These are phyloP conservation scores for Silurus aristotelis DNA, from an alignment of 2,797 vertebrate genomes.

Conservation along the genomic window DNA sequence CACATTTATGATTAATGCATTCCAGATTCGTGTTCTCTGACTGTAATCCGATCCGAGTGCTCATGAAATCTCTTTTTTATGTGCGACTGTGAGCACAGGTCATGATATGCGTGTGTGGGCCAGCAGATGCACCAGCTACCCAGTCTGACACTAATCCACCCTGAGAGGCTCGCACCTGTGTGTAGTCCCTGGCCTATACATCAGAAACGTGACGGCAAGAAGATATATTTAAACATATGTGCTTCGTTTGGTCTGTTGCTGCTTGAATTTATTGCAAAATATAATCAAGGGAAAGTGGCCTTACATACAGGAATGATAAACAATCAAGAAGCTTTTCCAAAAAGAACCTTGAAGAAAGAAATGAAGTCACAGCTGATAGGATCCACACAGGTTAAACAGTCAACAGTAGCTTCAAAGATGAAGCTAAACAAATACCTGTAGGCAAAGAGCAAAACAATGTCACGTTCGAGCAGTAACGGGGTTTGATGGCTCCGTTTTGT, in stretches of 20 bases:
- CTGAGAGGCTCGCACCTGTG: conserved; percentile 23
- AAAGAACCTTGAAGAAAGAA: conserved; percentile 11
- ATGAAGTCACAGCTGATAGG: conserved; percentile 5
- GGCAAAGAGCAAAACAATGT: conserved; percentile 18
- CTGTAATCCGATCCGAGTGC: conserved; percentile 43
- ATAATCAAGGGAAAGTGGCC: not conserved
- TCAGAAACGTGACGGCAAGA: conserved; percentile 29
- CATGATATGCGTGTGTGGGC: conserved; percentile 22
- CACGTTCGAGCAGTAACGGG: not conserved
- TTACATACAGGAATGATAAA: not conserved
- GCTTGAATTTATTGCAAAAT: conserved; percentile 7
- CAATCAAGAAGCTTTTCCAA: not conserved
- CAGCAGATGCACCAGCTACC: conserved; percentile 22
- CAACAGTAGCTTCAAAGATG: not conserved
- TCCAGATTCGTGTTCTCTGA: conserved; percentile 4
- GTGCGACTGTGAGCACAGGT: conserved; percentile 20
- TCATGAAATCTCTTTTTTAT: conserved; percentile 37
- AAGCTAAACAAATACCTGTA: conserved; percentile 7
- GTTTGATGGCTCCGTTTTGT: conserved; percentile 28
- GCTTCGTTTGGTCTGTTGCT: not conserved
- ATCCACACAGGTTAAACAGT: not conserved
- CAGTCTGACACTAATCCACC: conserved; percentile 25
- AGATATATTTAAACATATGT: conserved; percentile 38
- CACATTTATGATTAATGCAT: conserved; percentile 35
- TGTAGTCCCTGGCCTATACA: conserved; percentile 11